Conservation (phyloP, 1,140 invertebrate species). For the Drosophila varians region DNA sequence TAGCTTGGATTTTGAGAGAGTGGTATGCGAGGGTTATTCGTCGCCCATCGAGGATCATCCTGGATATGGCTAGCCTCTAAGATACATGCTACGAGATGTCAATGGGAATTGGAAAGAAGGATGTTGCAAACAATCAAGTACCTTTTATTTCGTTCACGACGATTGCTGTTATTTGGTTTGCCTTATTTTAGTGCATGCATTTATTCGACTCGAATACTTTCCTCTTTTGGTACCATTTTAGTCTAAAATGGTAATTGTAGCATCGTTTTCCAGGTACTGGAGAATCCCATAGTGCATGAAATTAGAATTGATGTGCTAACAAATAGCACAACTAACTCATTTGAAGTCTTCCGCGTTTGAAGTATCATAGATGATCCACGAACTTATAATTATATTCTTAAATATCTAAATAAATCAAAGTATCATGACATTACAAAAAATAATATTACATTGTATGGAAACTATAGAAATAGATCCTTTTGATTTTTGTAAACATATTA, state of each 20-base stretch:
- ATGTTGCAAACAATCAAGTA: background rate
- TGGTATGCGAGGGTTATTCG: background rate
- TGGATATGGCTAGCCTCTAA: background rate
- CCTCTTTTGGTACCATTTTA: background rate
- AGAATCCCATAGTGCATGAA: background rate
- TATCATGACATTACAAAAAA: background rate
- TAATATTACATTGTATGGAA: background rate
- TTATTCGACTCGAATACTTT: background rate
- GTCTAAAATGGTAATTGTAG: background rate
- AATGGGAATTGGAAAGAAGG: background rate
- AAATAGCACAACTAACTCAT: background rate
- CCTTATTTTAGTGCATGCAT: background rate
- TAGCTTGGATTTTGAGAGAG: background rate
- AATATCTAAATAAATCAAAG: background rate
- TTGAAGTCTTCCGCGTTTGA: background rate
- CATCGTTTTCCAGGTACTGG: background rate
- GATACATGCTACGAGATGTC: background rate
- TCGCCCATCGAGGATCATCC: background rate
- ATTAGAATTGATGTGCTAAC: background rate
- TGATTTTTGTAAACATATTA: background rate
- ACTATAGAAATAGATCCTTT: background rate
- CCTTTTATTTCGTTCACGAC: background rate
- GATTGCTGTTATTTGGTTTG: background rate
- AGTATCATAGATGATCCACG: background rate
- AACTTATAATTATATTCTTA: background rate